Percentiles rank a stretch among this genome's conserved stretches.
Evolutionary conservation across 1,140 invertebrate species (phyloP).

Genomic region (Micrasema minimum): DNA sequence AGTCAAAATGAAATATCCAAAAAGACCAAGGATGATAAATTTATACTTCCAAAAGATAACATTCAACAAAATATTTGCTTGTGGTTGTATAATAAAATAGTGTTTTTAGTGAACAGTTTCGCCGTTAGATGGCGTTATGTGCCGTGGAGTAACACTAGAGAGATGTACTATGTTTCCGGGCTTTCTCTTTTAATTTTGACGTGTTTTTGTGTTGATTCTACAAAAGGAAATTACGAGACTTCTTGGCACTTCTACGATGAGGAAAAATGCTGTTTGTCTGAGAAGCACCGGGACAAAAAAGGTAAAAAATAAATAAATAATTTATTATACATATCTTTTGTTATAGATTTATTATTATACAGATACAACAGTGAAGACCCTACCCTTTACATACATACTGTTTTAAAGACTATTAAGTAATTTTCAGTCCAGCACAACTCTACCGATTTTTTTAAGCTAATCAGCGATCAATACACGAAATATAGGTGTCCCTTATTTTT

Average conservation of each 20-base stretch:
- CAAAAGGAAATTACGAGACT: slow-evolving; percentile 39
- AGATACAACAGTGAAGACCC: no score
- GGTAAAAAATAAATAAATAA: no score
- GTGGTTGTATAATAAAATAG: slow-evolving; percentile 4
- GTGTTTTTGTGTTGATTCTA: slow-evolving; percentile 7
- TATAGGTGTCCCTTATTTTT: no score
- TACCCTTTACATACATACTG: no score
- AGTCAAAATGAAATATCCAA: slow-evolving; percentile 6
- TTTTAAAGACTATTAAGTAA: no score
- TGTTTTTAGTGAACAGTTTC: not conserved
- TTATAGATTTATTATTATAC: no score
- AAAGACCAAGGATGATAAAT: not conserved
- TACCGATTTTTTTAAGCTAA: no score
- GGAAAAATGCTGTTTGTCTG: slow-evolving; percentile 39
- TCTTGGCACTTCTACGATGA: slow-evolving; percentile 46
- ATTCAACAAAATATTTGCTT: not conserved
- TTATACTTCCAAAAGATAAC: slow-evolving; percentile 1
- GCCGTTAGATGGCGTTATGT: not conserved
- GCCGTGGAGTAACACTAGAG: not conserved
- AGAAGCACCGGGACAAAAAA: slow-evolving; percentile 26
- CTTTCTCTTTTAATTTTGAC: no score
- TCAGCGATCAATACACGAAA: no score
- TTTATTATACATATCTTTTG: no score
- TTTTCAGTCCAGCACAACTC: no score
- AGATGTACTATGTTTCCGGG: no score